Percentiles rank a stretch among this genome's conserved stretches.
phyloP scores from a whole-genome alignment of 1,140 invertebrate species.

The Coelopa frigida region DNA sequence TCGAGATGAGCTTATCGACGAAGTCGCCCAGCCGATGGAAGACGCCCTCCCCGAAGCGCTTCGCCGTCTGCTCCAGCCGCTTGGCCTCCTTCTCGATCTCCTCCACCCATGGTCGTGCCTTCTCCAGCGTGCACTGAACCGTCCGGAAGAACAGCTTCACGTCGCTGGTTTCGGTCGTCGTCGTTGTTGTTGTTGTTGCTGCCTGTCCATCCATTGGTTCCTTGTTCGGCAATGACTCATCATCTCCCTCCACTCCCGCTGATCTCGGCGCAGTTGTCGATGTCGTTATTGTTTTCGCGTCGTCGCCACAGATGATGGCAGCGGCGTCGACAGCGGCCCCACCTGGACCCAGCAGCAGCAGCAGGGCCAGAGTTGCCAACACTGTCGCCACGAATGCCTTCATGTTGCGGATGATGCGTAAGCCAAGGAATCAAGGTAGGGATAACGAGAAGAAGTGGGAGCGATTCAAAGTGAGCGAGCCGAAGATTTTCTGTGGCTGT shows the following conservation, averaged over 20 bases:
- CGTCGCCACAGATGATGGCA: constrained; percentile 23
- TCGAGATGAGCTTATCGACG: constrained; percentile 15
- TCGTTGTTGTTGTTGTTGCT: constrained; percentile 7
- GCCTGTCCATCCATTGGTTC: not conserved
- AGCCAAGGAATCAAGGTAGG: no score
- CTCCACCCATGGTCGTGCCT: constrained; percentile 36
- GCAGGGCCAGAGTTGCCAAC: not conserved
- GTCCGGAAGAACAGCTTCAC: constrained; percentile 32
- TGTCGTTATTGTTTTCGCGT: no score
- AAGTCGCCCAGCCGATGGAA: constrained; percentile 18
- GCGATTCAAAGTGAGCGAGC: no score
- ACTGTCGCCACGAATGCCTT: no score
- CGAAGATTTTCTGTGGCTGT: no score
- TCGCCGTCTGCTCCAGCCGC: constrained; percentile 26
- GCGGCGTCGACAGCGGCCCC: constrained; percentile 17
- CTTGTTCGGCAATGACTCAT: constrained; percentile 1
- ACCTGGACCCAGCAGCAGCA: constrained; percentile 13
- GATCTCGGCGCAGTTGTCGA: constrained; percentile 8
- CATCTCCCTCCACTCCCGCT: not conserved
- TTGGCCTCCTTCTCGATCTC: constrained; percentile 34
- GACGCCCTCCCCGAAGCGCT: constrained; percentile 20
- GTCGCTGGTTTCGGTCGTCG: constrained; percentile 21
- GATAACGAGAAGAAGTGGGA: no score
- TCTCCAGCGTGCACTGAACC: constrained; percentile 32
- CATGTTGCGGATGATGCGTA: no score